Percentiles rank a stretch among this genome's conserved stretches.
Conservation (phyloP, 2,888 invertebrate species). For the Limnephilus marmoratus region DNA sequence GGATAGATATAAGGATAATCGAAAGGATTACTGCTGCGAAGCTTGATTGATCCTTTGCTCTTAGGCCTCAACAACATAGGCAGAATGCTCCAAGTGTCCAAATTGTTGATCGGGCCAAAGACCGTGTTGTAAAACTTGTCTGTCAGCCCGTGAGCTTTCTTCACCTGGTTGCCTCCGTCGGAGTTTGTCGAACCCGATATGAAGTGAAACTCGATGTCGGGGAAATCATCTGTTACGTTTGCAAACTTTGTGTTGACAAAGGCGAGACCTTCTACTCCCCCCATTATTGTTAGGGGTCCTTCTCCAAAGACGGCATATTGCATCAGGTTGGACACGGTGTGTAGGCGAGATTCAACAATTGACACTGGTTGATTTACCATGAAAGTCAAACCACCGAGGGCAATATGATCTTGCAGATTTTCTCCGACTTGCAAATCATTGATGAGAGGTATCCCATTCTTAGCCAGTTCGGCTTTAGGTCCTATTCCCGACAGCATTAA, state of each 20-base stretch:
- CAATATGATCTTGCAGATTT: conserved; percentile 94
- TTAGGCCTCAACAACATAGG: conserved; percentile 90
- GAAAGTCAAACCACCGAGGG: conserved; percentile 90
- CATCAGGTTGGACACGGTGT: conserved; percentile 87
- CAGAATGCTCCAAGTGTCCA: conserved; percentile 90
- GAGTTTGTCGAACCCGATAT: conserved; percentile 92
- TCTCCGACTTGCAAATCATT: conserved; percentile 90
- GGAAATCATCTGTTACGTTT: conserved; percentile 88
- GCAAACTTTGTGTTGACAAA: conserved; percentile 93
- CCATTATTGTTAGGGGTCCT: conserved; percentile 90
- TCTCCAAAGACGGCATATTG: conserved; percentile 90
- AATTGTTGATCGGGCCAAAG: conserved; percentile 85
- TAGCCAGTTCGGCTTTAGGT: conserved; percentile 83
- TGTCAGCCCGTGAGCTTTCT: conserved; percentile 87
- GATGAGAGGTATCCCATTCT: conserved; percentile 86
- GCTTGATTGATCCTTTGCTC: conserved; percentile 88
- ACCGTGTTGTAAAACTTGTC: conserved; percentile 86
- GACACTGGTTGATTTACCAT: conserved; percentile 87
- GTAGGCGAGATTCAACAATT: conserved; percentile 87
- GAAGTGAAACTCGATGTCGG: conserved; percentile 94
- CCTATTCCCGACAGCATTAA: conserved; percentile 96
- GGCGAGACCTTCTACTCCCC: conserved; percentile 93
- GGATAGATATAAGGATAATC: conserved; percentile 94
- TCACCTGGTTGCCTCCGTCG: conserved; percentile 89
- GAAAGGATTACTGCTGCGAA: conserved; percentile 90